Conservation (phyloP, 2,888 invertebrate genomes). For the Pachymerium ferrugineum region DNA sequence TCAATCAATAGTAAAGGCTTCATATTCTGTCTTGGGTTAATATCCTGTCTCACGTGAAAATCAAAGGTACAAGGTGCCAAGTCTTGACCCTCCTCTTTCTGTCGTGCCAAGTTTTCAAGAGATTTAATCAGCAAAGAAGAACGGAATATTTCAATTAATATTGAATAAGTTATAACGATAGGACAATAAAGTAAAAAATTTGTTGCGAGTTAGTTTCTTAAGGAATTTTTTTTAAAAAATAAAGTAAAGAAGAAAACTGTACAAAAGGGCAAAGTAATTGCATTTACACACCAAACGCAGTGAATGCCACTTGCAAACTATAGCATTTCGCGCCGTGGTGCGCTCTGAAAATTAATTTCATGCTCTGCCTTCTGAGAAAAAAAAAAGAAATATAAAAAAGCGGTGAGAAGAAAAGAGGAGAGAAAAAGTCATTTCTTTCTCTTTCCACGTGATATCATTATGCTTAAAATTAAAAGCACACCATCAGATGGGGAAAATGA, state of each 20-base stretch:
- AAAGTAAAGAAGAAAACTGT: not conserved
- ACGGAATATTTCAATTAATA: too few relatives aligned
- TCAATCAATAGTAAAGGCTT: not conserved
- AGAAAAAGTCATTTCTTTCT: conserved; percentile 5
- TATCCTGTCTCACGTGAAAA: not conserved
- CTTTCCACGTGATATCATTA: conserved; percentile 9
- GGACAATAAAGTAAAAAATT: too few relatives aligned
- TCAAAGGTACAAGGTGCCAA: not conserved
- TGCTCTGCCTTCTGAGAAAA: not conserved
- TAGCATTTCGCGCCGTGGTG: conserved; percentile 6
- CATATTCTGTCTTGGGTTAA: conserved; percentile 10
- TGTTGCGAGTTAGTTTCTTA: too few relatives aligned
- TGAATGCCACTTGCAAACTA: conserved; percentile 21
- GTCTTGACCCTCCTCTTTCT: not conserved
- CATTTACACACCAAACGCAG: conserved; percentile 14
- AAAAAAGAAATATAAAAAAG: not conserved
- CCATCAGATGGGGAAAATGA: conserved; percentile 2
- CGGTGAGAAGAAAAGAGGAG: not conserved
- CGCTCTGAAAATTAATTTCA: conserved; percentile 10
- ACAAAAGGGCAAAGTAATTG: conserved; percentile 21
- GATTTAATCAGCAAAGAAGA: not conserved
- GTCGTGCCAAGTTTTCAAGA: not conserved
- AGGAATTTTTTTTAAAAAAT: not conserved
- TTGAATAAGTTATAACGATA: too few relatives aligned
- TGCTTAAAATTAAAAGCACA: conserved; percentile 9